A percentile compares a stretch with the other conserved stretches of the same genome.
These are phyloP conservation scores for Parapsyche elsis DNA, from an alignment of 1,140 invertebrate species.

Conservation along the genomic window DNA sequence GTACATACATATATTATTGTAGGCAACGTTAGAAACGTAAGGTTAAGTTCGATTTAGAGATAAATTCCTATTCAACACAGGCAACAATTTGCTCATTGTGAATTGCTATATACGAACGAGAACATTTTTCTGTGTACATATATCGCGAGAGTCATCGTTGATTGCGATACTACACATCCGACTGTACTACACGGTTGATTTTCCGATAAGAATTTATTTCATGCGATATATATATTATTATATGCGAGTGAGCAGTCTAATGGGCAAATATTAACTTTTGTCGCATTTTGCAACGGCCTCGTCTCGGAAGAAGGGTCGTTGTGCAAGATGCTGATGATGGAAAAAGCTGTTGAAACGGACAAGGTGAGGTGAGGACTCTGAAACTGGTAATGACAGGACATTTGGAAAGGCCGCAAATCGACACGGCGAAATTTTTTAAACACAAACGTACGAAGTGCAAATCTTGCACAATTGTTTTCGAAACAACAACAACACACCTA, in stretches of 20 bases:
- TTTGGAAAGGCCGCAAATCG: not conserved
- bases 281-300: constrained; percentile 41
- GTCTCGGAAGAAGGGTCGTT: constrained; percentile 35
- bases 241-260: not conserved
- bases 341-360: constrained; percentile 26
- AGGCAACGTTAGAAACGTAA: too few species aligned
- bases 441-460: not conserved
- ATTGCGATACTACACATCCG: too few species aligned
- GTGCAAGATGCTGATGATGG: constrained; percentile 13
- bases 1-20: too few species aligned
- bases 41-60: too few species aligned
- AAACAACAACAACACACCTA: too few species aligned
- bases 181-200: too few species aligned
- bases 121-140: too few species aligned
- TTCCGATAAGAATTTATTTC: not conserved
- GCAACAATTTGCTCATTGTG: too few species aligned
- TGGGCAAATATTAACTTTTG: constrained; percentile 41
- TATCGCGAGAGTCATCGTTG: too few species aligned
- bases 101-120: too few species aligned
- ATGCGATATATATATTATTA: not conserved
- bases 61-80: too few species aligned
- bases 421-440: too few species aligned
- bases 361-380: constrained; percentile 9
- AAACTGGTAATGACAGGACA: not conserved
- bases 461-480: not conserved